Evolutionary conservation across 2,888 invertebrate species (phyloP), one percentile per base, ranked within the genome.

Genomic region (Heliconius ismenius): DNA sequence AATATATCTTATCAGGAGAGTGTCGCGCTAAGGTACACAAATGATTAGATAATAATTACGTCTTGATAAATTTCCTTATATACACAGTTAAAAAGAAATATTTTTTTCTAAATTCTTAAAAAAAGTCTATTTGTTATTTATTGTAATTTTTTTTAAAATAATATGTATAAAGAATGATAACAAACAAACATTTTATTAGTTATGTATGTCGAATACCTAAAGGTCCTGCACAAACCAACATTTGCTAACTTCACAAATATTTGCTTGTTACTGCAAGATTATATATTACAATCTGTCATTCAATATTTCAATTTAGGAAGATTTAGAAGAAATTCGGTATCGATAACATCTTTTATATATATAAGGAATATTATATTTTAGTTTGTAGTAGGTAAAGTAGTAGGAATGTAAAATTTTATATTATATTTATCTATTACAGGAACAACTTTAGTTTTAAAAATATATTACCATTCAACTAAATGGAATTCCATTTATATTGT

Each of bases 41-140:
- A 76, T 76, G 89, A 89, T 89, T 81, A 89, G 89, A 89, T 89
- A 86, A 89, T 89, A 86, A 83, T 84, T 84, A 84, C 81, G 76
- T 82, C 80, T 63, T 36, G 70, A 76, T 70, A 72, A 65, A 21
- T 72, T 64, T 65, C 72, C 70, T 76, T 65, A 39, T 77, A n/a
- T 28, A 65, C 21, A 32, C 36, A 36, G n/a, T 54, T 36, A 36
- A 24, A 58, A 15, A 28, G 26, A 75, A n/a, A 26, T 54, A 58
- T 72, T 73, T 65, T 36, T 39, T 64, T n/a, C 15, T 9, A 18
- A 28, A 26, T 26, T 32, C 11, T 70, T 9, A 64, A 28, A 64
- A 28, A 32, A 58, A 58, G 1, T n/a, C 4, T 18, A 21, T 64
- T 64, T 63, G 3, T 18, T 24, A 4, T 60, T 60, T 24, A 60